Conservation (phyloP, 2,888 invertebrate species). For the Hypomecis atomaria region DNA sequence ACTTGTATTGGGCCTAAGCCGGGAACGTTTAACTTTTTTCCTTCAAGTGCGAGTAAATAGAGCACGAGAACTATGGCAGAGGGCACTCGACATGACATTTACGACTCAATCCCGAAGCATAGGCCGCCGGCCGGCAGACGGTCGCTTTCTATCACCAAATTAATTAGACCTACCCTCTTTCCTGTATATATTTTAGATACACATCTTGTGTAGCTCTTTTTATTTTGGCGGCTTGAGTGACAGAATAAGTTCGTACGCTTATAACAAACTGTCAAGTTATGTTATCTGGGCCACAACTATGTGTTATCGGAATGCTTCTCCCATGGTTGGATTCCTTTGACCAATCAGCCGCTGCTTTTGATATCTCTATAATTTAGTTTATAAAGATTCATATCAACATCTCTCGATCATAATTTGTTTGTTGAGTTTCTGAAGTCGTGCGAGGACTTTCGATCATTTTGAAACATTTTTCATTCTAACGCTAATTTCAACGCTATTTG, state of each 20-base stretch:
- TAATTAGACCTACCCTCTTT: constrained; percentile 62
- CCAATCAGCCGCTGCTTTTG: constrained; percentile 2
- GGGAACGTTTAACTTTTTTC: constrained; percentile 64
- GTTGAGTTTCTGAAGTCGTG: too few species aligned
- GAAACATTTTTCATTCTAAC: too few species aligned
- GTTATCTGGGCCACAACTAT: constrained; percentile 72
- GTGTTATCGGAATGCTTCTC: constrained; percentile 61
- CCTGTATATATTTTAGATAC: constrained; percentile 24
- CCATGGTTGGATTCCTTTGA: constrained; percentile 57
- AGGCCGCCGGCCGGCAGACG: constrained; percentile 69
- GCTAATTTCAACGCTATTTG: too few species aligned
- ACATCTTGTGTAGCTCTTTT: constrained; percentile 55
- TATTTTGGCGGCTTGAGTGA: constrained; percentile 65
- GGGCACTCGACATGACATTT: constrained; percentile 79
- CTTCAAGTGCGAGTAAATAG: constrained; percentile 71
- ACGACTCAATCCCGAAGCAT: constrained; percentile 82
- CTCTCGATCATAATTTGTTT: neutral
- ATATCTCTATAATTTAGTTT: constrained; percentile 12
- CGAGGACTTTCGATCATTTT: too few species aligned
- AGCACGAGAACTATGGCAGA: constrained; percentile 71
- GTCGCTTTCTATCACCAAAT: constrained; percentile 66
- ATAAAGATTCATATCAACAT: neutral
- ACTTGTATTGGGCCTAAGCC: constrained; percentile 63
- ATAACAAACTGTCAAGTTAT: constrained; percentile 73
- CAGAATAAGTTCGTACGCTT: constrained; percentile 72